Percentiles rank a stretch among this genome's conserved stretches.
phyloP scores from a whole-genome alignment of 2,888 invertebrate genomes.

The Poecilus cupreus region DNA sequence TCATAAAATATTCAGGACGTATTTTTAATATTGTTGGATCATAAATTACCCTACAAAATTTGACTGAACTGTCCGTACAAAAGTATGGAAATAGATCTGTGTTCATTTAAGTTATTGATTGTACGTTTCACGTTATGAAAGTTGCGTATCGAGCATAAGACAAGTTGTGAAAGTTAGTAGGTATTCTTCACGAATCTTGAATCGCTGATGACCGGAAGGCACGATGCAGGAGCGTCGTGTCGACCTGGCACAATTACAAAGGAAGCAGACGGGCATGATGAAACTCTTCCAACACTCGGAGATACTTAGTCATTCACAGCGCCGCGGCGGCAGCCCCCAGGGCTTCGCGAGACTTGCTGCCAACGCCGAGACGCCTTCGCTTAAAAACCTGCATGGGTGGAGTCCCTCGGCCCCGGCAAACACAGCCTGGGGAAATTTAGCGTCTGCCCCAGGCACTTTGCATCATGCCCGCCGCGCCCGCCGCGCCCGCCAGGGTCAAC shows the following conservation, averaged over 20 bases:
- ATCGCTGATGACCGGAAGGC: background rate
- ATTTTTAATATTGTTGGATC: no score
- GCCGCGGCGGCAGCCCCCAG: constrained; percentile 24
- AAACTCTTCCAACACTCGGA: constrained; percentile 19
- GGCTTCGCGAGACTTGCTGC: constrained; percentile 35
- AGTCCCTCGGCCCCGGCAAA: constrained; percentile 31
- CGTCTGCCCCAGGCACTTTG: constrained; percentile 7
- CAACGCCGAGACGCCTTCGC: no score
- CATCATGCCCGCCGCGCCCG: background rate
- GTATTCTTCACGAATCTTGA: no score
- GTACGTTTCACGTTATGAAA: no score
- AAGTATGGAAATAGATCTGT: no score
- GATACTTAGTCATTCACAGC: constrained; percentile 47
- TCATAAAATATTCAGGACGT: no score
- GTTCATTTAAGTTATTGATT: no score
- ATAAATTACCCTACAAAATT: no score
- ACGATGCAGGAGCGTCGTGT: background rate
- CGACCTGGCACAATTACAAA: constrained; percentile 31
- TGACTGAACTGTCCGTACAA: no score
- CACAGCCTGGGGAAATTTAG: constrained; percentile 49
- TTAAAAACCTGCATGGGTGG: background rate
- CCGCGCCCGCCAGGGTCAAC: constrained; percentile 12
- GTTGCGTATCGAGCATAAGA: no score
- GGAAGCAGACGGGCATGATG: constrained; percentile 13
- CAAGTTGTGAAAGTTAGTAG: background rate